phyloP scores from a whole-genome alignment of 1,140 invertebrate species.

The Brachionus manjavacas region DNA sequence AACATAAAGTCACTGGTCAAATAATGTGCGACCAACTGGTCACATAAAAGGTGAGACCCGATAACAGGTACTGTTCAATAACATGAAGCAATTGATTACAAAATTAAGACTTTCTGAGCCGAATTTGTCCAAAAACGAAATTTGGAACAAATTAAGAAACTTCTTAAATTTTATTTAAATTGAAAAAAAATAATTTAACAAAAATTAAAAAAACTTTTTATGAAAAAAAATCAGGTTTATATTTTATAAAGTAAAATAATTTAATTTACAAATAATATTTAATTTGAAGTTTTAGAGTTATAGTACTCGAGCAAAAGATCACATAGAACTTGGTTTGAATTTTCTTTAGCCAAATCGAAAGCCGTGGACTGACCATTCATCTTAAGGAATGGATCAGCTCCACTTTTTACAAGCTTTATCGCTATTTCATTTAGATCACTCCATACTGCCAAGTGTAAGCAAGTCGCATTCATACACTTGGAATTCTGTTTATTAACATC shows the following conservation, averaged over 20 bases:
- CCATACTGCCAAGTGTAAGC: conserved; percentile 55
- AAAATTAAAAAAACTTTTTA: neutral
- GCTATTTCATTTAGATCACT: conserved; percentile 49
- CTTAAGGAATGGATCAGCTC: conserved; percentile 49
- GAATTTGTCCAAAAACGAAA: no score
- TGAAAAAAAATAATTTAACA: neutral
- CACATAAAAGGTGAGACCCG: no score
- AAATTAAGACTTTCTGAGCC: no score
- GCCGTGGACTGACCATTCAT: conserved; percentile 50
- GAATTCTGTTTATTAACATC: conserved; percentile 50
- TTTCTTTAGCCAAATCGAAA: conserved; percentile 51
- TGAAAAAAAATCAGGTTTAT: neutral
- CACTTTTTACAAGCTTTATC: conserved; percentile 48
- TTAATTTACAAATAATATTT: neutral
- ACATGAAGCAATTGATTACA: no score
- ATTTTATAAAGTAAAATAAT: neutral
- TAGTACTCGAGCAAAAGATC: conserved; percentile 15
- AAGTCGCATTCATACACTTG: conserved; percentile 54
- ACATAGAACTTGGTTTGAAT: conserved; percentile 23
- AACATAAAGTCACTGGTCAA: no score
- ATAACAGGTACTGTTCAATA: no score
- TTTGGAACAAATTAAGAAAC: neutral
- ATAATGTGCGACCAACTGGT: no score
- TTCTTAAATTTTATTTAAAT: neutral
- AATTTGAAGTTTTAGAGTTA: neutral